Conservation (phyloP, 2,113 vertebrate species). For the Etia nguti region DNA sequence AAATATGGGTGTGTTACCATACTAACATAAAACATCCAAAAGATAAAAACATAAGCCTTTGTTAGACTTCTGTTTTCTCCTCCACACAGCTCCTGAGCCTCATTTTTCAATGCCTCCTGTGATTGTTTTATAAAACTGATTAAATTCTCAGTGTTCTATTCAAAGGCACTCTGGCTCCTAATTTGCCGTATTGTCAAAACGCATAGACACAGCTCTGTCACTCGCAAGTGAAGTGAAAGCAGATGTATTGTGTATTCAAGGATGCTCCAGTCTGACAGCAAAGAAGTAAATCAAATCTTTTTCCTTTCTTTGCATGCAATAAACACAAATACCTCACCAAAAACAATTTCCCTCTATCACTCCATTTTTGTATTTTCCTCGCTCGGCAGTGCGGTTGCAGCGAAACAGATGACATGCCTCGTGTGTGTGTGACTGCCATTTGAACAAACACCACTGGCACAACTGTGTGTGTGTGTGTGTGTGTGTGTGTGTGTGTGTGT, state of each 20-base stretch:
- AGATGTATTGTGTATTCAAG: background rate
- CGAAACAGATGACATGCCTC: constrained; percentile 7
- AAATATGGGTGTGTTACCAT: background rate
- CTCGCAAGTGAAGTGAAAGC: background rate
- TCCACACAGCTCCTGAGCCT: background rate
- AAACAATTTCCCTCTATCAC: background rate
- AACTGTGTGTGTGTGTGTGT: background rate
- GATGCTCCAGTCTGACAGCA: background rate
- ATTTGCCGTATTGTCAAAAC: background rate
- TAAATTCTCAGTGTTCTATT: background rate
- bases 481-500: background rate
- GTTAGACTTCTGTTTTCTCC: background rate
- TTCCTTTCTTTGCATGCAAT: background rate
- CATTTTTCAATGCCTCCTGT: background rate
- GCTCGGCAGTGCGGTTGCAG: background rate
- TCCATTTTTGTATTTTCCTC: background rate
- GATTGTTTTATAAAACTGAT: background rate
- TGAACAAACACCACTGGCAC: constrained; percentile 1
- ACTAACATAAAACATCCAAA: background rate
- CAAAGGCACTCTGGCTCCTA: background rate
- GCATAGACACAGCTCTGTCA: background rate
- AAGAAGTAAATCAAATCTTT: background rate
- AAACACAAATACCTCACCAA: background rate
- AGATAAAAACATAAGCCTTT: background rate
- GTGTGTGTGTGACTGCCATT: constrained; percentile 9